These are phyloP conservation scores for Octomys mimax DNA, from an alignment of 2,797 vertebrate species.

Conservation along the genomic window DNA sequence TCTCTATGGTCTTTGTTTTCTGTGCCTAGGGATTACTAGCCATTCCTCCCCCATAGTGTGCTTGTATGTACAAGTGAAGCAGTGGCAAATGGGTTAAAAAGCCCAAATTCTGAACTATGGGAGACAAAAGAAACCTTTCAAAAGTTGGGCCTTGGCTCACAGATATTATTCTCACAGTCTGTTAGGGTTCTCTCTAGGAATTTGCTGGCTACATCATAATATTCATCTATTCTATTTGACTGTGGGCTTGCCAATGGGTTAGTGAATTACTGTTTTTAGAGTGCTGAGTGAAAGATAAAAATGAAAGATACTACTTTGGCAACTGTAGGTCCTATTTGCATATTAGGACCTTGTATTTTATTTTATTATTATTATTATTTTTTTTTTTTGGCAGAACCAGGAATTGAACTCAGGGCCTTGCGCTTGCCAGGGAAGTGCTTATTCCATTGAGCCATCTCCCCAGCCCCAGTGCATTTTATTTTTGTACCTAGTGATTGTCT, in stretches of 20 bases:
- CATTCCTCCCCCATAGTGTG: slow-evolving; percentile 2
- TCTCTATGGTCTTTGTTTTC: slow-evolving; percentile 49
- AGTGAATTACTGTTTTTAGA: slow-evolving; percentile 70
- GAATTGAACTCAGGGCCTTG: too few species aligned
- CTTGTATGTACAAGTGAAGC: neutral
- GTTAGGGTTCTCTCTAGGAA: slow-evolving; percentile 69
- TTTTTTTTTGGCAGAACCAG: too few species aligned
- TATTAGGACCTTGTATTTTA: neutral
- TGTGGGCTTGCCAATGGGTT: slow-evolving; percentile 51
- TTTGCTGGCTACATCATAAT: slow-evolving; percentile 58
- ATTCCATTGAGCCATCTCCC: too few species aligned
- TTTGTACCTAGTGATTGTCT: slow-evolving; percentile 23
- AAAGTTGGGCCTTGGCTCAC: slow-evolving; percentile 45
- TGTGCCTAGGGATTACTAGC: slow-evolving; percentile 18
- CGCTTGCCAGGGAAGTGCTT: too few species aligned
- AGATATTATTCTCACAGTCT: slow-evolving; percentile 63
- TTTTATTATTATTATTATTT: too few species aligned
- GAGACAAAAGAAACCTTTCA: slow-evolving; percentile 73
- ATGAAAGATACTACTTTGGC: slow-evolving; percentile 61
- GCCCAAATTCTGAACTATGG: slow-evolving; percentile 45
- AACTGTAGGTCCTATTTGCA: slow-evolving; percentile 23
- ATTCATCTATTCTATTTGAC: slow-evolving; percentile 60
- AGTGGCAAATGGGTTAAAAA: slow-evolving; percentile 24
- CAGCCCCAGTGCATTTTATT: neutral
- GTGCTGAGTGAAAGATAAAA: slow-evolving; percentile 63